phyloP scores from a whole-genome alignment of 1,140 invertebrate genomes.

The Meloidogyne floridensis region DNA sequence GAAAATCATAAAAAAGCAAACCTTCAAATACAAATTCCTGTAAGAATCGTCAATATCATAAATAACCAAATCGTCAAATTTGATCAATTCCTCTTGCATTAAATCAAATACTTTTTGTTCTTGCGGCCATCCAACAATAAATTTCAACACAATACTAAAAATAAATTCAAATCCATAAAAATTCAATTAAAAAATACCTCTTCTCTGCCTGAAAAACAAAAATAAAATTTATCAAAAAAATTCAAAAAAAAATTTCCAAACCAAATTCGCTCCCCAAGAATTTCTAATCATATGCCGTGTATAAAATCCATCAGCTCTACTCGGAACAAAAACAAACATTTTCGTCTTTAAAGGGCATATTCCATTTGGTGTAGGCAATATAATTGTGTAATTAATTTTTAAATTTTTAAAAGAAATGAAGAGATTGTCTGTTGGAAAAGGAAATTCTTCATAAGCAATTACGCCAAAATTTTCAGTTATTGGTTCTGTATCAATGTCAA shows the following conservation, averaged over 20 bases:
- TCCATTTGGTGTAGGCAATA: conserved; percentile 13
- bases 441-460: neutral
- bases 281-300: conserved; percentile 21
- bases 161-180: neutral
- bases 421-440: conserved; percentile 3
- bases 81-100: conserved; percentile 19
- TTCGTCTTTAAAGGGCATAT: neutral
- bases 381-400: neutral
- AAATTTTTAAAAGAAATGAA: neutral
- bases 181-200: neutral
- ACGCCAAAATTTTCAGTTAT: neutral
- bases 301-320: conserved; percentile 15
- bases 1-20: neutral
- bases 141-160: conserved; percentile 22
- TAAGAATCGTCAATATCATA: conserved; percentile 43
- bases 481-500: neutral
- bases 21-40: conserved; percentile 40
- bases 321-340: conserved; percentile 24
- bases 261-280: conserved; percentile 19
- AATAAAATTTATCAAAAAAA: neutral
- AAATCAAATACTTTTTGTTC: conserved; percentile 19
- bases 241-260: neutral
- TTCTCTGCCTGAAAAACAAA: neutral
- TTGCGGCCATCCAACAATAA: conserved; percentile 28
- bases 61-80: conserved; percentile 38